Conservation (phyloP, 2,113 vertebrate species). For the Electrona antarctica region DNA sequence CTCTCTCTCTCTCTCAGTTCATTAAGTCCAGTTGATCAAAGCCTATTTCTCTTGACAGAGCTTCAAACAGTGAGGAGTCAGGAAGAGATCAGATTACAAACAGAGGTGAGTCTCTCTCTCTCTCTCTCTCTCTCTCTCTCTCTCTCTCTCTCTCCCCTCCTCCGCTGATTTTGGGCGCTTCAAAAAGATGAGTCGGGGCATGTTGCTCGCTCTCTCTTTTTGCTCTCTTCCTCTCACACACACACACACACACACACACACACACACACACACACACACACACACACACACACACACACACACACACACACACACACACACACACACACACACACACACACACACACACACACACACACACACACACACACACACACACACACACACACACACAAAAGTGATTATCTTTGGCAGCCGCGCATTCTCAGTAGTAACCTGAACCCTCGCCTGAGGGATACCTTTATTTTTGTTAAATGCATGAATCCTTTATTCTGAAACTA, state of each 20-base stretch:
- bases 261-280: no score
- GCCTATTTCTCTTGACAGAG: constrained; percentile 72
- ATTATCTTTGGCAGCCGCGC: constrained; percentile 61
- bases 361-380: no score
- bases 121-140: constrained; percentile 25
- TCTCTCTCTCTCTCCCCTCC: constrained; percentile 1
- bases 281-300: no score
- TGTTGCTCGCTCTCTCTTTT: constrained; percentile 19
- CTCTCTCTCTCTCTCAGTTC: constrained; percentile 55
- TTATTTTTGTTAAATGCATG: constrained; percentile 35
- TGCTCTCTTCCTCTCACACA: constrained; percentile 23
- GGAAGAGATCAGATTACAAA: constrained; percentile 76
- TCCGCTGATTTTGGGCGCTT: constrained; percentile 33
- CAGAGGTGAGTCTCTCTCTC: constrained; percentile 53
- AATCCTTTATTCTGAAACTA: constrained; percentile 40
- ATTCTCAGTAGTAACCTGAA: constrained; percentile 44
- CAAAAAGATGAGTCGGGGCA: constrained; percentile 53
- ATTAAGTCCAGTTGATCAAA: constrained; percentile 78
- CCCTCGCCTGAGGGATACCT: constrained; percentile 33
- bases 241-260: background rate
- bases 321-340: background rate
- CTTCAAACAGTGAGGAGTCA: constrained; percentile 82
- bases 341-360: no score
- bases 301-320: constrained; percentile 10
- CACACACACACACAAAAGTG: constrained; percentile 3